Base-by-base conservation (phyloP, 2,797 vertebrate species). In the Falco cherrug region DNA sequence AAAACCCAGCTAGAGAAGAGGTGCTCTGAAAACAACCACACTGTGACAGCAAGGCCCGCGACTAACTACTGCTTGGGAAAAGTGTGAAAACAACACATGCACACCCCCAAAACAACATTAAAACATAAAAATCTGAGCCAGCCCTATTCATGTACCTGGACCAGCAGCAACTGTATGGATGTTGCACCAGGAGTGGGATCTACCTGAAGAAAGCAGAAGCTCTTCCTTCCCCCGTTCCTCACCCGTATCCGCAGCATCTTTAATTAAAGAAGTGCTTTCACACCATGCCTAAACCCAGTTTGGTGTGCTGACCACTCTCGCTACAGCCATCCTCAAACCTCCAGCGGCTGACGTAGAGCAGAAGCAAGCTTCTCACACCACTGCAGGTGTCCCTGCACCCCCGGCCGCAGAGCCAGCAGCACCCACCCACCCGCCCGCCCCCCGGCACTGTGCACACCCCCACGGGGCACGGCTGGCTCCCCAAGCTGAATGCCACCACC, bases 271-370 rank as follows among this genome's bases (percentile, higher is more conserved):
- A 71, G 21, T 8, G 43, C 6, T 84, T 85, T 89, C 18, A 74
- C 33, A 70, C 29, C 21, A 5, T 4, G 13, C 16, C 73, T n/a
- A 0, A 37, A 18, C 9, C 1, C 2, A 0, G 29, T 19, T 11
- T 33, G 19, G 37, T 4, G 54, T 5, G 26, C 75, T 33, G 53
- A 39, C 15, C 0, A 0, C 51, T 65, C 82, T 26, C 2, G 0
- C 71, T 37, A 5, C n/a, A 57, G 61, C 22, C 7, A 2, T 13
- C 63, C 64, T 81, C 87, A 77, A 53, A 19, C 10, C 60, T 48
- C 56, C 76, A 48, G 73, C 0, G 0, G 48, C 18, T 39, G 57
- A 14, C 2, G 4, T 19, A 11, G 14, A 56, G 33, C 17, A 11
- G 31, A 15, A 33, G 28, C 19, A 41, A 48, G 20, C 8, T 33